Conservation (phyloP, 2,113 vertebrate species). For the Gymnobelideus leadbeateri region DNA sequence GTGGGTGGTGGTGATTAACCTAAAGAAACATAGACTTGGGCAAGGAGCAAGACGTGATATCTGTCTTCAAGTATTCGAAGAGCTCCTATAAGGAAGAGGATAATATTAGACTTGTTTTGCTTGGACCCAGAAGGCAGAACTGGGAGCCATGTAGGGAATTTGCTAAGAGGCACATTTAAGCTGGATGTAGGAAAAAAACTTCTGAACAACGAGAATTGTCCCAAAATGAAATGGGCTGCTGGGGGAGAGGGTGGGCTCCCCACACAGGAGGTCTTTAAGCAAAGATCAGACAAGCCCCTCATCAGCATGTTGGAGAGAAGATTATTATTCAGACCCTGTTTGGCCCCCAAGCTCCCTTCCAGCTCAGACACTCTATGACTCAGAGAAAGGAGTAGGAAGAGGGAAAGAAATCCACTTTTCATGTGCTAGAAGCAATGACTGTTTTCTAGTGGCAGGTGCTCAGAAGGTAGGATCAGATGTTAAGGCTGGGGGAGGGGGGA, state of each 20-base stretch:
- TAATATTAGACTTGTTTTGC: not conserved
- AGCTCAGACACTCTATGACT: not conserved
- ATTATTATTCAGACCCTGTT: not conserved
- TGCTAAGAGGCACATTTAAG: not conserved
- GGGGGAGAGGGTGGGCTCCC: not conserved
- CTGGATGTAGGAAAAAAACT: not conserved
- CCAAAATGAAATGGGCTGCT: not conserved
- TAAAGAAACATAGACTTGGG: not conserved
- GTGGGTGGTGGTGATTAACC: not conserved
- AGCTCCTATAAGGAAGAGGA: not conserved
- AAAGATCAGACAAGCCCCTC: not conserved
- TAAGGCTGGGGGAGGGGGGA: not conserved
- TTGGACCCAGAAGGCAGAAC: not conserved
- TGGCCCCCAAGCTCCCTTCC: not conserved
- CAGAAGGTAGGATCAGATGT: not conserved
- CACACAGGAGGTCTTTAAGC: not conserved
- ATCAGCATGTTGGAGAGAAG: not conserved
- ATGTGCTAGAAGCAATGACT: not conserved
- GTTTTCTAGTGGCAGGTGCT: not conserved
- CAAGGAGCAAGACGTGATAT: not conserved
- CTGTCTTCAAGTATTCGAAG: not conserved
- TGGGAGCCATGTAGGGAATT: not conserved
- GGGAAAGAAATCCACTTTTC: not conserved
- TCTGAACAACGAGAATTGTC: not conserved
- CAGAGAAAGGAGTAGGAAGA: not conserved